Conservation (phyloP, 1,140 invertebrate genomes). For the Orussus abietinus region DNA sequence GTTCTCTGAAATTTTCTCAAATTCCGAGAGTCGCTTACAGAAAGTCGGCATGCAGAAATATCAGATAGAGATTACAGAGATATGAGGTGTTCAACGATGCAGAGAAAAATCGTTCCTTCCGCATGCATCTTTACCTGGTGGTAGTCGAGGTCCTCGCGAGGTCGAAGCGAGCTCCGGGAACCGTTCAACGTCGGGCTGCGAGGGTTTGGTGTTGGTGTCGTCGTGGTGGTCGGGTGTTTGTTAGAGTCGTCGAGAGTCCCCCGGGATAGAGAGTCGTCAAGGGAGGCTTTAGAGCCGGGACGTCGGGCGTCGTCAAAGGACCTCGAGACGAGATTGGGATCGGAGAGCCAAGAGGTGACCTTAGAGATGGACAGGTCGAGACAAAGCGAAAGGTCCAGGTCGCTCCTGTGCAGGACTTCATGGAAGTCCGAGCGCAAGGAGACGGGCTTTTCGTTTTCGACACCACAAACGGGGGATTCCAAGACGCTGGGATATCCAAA, state of each 20-base stretch:
- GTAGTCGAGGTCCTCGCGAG: constrained; percentile 7
- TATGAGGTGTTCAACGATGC: too few species aligned
- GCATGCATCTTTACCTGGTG: constrained; percentile 4
- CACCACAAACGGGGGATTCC: constrained; percentile 2
- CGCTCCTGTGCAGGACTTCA: constrained; percentile 20
- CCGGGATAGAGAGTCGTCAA: too few species aligned
- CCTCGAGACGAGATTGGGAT: constrained; percentile 23
- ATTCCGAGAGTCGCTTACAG: too few species aligned
- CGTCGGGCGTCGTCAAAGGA: background rate
- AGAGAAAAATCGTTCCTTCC: background rate
- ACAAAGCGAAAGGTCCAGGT: constrained; percentile 17
- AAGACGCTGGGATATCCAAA: constrained; percentile 13
- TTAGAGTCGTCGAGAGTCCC: background rate
- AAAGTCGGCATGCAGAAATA: too few species aligned
- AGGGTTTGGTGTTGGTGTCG: background rate
- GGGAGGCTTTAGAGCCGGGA: too few species aligned
- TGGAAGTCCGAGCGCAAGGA: too few species aligned
- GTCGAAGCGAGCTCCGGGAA: background rate
- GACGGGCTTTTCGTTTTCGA: too few species aligned
- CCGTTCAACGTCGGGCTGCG: constrained; percentile 1
- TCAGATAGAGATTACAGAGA: too few species aligned
- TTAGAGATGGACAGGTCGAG: constrained; percentile 20
- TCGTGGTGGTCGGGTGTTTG: background rate
- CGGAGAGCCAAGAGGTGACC: constrained; percentile 24
- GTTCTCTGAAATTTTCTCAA: too few species aligned